phyloP scores from a whole-genome alignment of 2,888 invertebrate genomes.

The Drosophila kuntzei region DNA sequence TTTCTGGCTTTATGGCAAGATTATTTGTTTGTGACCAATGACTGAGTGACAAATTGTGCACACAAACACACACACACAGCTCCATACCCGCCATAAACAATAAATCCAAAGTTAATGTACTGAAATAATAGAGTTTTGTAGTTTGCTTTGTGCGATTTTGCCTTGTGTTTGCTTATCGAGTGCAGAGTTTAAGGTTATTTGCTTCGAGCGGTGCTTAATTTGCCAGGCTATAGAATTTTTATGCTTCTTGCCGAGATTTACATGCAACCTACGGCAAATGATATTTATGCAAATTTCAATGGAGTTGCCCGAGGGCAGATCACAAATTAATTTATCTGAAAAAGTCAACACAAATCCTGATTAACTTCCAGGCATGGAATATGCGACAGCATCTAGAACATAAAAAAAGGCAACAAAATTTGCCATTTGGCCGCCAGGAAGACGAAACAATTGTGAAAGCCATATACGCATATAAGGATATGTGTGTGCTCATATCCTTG shows the following conservation, averaged over 20 bases:
- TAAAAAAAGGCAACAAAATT: slow-evolving; percentile 61
- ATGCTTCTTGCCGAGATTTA: slow-evolving; percentile 56
- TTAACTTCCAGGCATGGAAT: slow-evolving; percentile 65
- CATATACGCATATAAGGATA: slow-evolving; percentile 32
- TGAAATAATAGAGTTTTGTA: slow-evolving; percentile 73
- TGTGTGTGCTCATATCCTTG: slow-evolving; percentile 26
- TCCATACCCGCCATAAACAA: slow-evolving; percentile 61
- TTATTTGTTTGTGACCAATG: slow-evolving; percentile 49
- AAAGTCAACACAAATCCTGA: slow-evolving; percentile 73
- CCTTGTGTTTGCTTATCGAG: slow-evolving; percentile 39
- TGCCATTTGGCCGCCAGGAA: slow-evolving; percentile 53
- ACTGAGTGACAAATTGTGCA: slow-evolving; percentile 53
- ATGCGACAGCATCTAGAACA: slow-evolving; percentile 42
- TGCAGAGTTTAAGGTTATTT: slow-evolving; percentile 34
- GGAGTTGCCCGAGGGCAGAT: slow-evolving; percentile 53
- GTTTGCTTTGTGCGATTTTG: slow-evolving; percentile 36
- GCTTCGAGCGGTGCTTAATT: slow-evolving; percentile 27
- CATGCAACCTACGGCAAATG: slow-evolving; percentile 61
- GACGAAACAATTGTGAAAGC: slow-evolving; percentile 69
- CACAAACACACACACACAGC: neutral
- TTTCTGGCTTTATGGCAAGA: slow-evolving; percentile 27
- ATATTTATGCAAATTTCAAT: slow-evolving; percentile 75
- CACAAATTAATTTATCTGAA: slow-evolving; percentile 74
- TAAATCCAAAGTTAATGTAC: slow-evolving; percentile 75
- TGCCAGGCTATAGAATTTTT: slow-evolving; percentile 45